Evolutionary conservation across 2,797 vertebrate genomes (phyloP), one percentile per base, ranked within the genome.

Genomic region (Meda fulgida): DNA sequence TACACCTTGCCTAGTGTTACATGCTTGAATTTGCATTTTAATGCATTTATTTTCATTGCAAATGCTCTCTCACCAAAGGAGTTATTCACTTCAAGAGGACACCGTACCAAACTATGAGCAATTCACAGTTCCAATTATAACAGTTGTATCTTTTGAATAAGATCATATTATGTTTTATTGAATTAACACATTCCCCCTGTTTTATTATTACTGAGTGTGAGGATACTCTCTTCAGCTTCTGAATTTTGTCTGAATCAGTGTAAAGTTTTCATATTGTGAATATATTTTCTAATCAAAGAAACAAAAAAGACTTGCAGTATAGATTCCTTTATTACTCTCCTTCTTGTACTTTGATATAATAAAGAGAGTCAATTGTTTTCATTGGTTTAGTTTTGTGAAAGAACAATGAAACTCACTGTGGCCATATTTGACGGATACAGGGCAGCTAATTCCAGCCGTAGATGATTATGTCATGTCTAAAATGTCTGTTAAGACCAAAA

Each of bases 11-110:
- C 19, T 80, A 31, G 43, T n/a, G 13, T 80, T n/a, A 40, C 19
- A n/a, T 13, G 69, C 40, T 43, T 72, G 21, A 31, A 75, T 75
- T 51, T 31, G 21, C 77, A 83, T 66, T 71, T 60, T 10, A 31
- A 70, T 58, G 69, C 36, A 43, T 60, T 26, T 72, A 43, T 60
- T 58, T 80, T 81, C 31, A 70, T 31, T 43, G n/a, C n/a, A 72
- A 34, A 82, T 73, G 69, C 75, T 18, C 23, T 13, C 75, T 58
- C 13, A n/a, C 51, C 10, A 71, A 81, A 81, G 48, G 3, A 21
- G 67, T 31, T 29, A 53, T 80, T 60, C 29, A 53, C 29, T 75
- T 34, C 34, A 16, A 58, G 23, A 26, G 7, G 40, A 23, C 75
- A 18, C 34, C 23, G 0, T 53, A 23, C 48, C 29, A 7, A 36